Conservation (phyloP, 64 coral and sea anemone species). For the Catalaphyllia jardinei region DNA sequence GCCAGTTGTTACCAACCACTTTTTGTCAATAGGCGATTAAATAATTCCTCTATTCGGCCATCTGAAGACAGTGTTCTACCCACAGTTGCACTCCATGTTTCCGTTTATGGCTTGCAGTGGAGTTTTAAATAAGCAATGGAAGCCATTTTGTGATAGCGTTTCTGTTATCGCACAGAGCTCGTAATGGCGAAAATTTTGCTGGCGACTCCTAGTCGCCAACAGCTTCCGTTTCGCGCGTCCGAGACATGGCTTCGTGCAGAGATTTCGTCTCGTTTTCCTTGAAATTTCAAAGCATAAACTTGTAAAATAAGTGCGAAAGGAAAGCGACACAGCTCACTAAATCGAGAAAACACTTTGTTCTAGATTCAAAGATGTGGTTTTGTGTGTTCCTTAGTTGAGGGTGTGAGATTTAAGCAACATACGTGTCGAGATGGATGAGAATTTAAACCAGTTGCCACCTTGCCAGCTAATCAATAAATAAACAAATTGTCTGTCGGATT, state of each 20-base stretch:
- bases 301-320: neutral
- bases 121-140: slow-evolving; percentile 16
- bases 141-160: slow-evolving; percentile 34
- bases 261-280: slow-evolving; percentile 44
- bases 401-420: slow-evolving; percentile 11
- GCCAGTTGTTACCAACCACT: slow-evolving; percentile 29
- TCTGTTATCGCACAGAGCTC: slow-evolving; percentile 35
- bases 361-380: neutral
- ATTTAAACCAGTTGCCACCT: slow-evolving; percentile 37
- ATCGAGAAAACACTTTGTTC: neutral
- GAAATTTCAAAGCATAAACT: neutral
- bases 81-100: slow-evolving; percentile 10
- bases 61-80: slow-evolving; percentile 34
- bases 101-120: neutral
- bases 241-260: slow-evolving; percentile 61
- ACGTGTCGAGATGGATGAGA: slow-evolving; percentile 29
- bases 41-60: slow-evolving; percentile 14
- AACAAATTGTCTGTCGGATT: slow-evolving; percentile 9
- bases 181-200: slow-evolving; percentile 46
- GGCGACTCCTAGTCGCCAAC: slow-evolving; percentile 76
- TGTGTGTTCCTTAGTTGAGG: neutral
- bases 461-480: slow-evolving; percentile 16
- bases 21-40: slow-evolving; percentile 33
- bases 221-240: slow-evolving; percentile 66
- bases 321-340: neutral